Conservation (phyloP, 2,888 invertebrate species). For the Arrhopalites spinosus region DNA sequence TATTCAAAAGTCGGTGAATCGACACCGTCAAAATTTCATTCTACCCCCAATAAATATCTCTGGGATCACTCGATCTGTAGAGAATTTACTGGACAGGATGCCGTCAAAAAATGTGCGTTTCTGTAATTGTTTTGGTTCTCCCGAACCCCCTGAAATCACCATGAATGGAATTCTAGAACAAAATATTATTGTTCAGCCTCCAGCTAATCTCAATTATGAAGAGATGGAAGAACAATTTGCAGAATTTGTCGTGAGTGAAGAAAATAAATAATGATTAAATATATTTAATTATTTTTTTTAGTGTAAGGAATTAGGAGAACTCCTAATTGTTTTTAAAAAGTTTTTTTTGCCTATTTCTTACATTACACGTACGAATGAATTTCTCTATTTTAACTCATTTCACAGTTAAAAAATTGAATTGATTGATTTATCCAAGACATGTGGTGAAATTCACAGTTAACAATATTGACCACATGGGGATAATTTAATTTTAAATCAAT, state of each 20-base stretch:
- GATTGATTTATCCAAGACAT: background rate
- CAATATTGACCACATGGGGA: background rate
- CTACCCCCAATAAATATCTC: conserved; percentile 11
- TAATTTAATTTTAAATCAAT: background rate
- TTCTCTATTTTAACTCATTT: no score
- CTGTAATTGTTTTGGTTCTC: conserved; percentile 33
- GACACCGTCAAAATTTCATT: conserved; percentile 35
- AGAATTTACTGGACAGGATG: conserved; percentile 40
- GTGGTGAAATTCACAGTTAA: background rate
- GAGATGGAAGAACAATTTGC: conserved; percentile 93
- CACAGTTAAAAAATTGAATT: no score
- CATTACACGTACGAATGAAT: no score
- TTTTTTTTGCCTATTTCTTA: no score
- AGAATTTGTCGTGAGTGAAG: conserved; percentile 77
- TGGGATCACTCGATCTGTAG: conserved; percentile 10
- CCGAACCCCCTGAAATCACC: conserved; percentile 35
- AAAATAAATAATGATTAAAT: background rate
- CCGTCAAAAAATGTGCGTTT: conserved; percentile 34
- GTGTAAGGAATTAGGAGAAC: no score
- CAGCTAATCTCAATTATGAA: conserved; percentile 84
- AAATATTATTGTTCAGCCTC: conserved; percentile 57
- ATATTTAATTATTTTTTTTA: no score
- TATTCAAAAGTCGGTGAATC: conserved; percentile 33
- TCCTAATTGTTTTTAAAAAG: no score
- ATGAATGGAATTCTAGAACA: conserved; percentile 31